Conservation (phyloP, 2,888 invertebrate species). For the Clusia tigrina region DNA sequence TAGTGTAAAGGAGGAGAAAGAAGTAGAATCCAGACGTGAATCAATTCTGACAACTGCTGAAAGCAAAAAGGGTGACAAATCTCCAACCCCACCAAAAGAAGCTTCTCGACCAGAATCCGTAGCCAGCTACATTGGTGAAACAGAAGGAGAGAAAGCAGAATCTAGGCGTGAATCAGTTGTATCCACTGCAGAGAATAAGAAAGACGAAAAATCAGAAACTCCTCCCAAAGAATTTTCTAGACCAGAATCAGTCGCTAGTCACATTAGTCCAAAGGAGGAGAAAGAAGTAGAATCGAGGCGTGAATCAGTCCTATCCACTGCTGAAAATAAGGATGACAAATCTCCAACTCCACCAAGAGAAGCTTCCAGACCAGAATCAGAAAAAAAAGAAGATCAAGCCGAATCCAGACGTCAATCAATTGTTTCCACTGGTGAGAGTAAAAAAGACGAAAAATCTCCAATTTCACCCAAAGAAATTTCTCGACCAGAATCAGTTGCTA, state of each 20-base stretch:
- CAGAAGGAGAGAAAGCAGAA: slow-evolving; percentile 28
- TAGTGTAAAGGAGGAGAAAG: slow-evolving; percentile 21
- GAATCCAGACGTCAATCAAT: slow-evolving; percentile 28
- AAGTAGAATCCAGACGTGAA: slow-evolving; percentile 18
- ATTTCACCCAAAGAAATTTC: slow-evolving; percentile 36
- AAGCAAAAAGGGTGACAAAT: slow-evolving; percentile 23
- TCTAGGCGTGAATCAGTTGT: not conserved
- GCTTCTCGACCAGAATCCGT: slow-evolving; percentile 54
- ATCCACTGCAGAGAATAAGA: slow-evolving; percentile 17
- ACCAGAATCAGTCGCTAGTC: slow-evolving; percentile 41
- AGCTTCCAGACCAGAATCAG: slow-evolving; percentile 53
- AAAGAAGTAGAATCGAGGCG: slow-evolving; percentile 15
- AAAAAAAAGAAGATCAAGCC: slow-evolving; percentile 28
- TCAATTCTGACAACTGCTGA: slow-evolving; percentile 13
- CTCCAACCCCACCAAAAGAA: slow-evolving; percentile 35
- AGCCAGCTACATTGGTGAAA: slow-evolving; percentile 34
- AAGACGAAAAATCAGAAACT: slow-evolving; percentile 20
- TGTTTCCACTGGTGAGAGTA: slow-evolving; percentile 29
- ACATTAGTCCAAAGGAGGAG: slow-evolving; percentile 27
- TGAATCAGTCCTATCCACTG: slow-evolving; percentile 18
- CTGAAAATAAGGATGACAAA: slow-evolving; percentile 20
- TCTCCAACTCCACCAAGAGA: slow-evolving; percentile 36
- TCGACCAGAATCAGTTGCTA: slow-evolving; percentile 48
- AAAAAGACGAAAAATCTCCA: slow-evolving; percentile 29
- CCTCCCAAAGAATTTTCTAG: slow-evolving; percentile 43